Percentiles rank a stretch among this genome's conserved stretches.
These are phyloP conservation scores for Zoanthus solanderi DNA, from an alignment of 92 coral and sea anemone genomes.

Conservation along the genomic window DNA sequence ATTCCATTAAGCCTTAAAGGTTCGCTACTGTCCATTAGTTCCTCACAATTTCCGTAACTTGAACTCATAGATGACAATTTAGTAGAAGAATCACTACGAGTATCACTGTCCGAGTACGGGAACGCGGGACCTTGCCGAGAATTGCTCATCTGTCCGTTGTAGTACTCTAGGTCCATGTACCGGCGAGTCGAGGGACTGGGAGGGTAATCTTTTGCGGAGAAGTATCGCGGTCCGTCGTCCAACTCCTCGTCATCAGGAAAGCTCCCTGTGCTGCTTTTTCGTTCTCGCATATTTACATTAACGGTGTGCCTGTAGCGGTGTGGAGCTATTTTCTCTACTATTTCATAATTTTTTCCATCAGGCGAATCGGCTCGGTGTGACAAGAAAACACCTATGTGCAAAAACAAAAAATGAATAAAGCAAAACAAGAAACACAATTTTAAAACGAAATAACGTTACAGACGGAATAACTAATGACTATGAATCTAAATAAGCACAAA, in stretches of 20 bases:
- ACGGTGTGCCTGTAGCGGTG: slow-evolving; percentile 59
- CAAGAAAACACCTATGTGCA: slow-evolving; percentile 10
- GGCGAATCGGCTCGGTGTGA: slow-evolving; percentile 20
- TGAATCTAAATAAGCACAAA: background rate
- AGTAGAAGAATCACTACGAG: slow-evolving; percentile 85
- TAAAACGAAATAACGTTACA: background rate
- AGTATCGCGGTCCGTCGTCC: slow-evolving; percentile 61
- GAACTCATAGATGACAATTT: slow-evolving; percentile 90
- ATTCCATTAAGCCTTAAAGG: slow-evolving; percentile 47
- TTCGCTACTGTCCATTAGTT: slow-evolving; percentile 62
- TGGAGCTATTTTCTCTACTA: slow-evolving; percentile 33
- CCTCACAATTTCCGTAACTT: slow-evolving; percentile 85
- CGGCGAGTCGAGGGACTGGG: slow-evolving; percentile 80
- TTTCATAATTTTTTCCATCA: slow-evolving; percentile 41
- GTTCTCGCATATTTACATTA: slow-evolving; percentile 39
- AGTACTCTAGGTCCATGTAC: slow-evolving; percentile 48
- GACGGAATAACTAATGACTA: background rate
- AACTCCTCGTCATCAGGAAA: slow-evolving; percentile 59
- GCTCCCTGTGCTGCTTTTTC: slow-evolving; percentile 46
- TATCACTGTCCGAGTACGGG: slow-evolving; percentile 91
- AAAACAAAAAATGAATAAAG: background rate
- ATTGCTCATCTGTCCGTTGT: slow-evolving; percentile 60
- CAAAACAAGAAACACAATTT: background rate
- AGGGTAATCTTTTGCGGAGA: slow-evolving; percentile 52
- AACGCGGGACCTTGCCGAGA: slow-evolving; percentile 80